phyloP scores from a whole-genome alignment of 2,888 invertebrate species.

The Meganola albula region DNA sequence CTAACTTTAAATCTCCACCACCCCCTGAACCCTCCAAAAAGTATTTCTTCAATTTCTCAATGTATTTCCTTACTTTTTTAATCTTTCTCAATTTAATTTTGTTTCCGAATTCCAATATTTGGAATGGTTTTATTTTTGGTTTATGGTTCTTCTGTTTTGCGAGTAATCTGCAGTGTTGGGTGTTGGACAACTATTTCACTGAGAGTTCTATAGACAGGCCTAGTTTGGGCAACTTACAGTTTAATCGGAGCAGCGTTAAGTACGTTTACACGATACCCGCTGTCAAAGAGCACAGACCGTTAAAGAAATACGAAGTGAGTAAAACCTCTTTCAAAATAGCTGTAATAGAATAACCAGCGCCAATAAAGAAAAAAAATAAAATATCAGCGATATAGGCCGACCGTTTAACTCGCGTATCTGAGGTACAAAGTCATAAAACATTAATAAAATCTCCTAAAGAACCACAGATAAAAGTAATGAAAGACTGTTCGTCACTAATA shows the following conservation, averaged over 20 bases:
- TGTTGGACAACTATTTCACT: conserved; percentile 59
- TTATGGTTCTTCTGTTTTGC: conserved; percentile 58
- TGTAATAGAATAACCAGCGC: too few species aligned
- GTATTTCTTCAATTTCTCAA: conserved; percentile 50
- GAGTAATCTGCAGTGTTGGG: conserved; percentile 53
- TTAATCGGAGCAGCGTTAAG: conserved; percentile 39
- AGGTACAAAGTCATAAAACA: too few species aligned
- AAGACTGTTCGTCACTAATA: too few species aligned
- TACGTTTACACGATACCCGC: conserved; percentile 77
- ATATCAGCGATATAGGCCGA: too few species aligned
- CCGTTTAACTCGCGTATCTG: too few species aligned
- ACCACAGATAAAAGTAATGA: too few species aligned
- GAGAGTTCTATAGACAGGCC: conserved; percentile 42
- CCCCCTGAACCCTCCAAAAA: conserved; percentile 27
- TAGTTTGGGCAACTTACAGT: conserved; percentile 39
- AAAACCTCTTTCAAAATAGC: not conserved
- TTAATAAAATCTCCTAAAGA: too few species aligned
- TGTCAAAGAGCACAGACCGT: conserved; percentile 79
- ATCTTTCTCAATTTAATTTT: conserved; percentile 50
- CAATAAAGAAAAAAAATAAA: too few species aligned
- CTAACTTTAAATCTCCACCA: conserved; percentile 30
- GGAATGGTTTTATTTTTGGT: conserved; percentile 69
- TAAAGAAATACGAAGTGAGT: conserved; percentile 78
- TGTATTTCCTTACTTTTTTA: conserved; percentile 60
- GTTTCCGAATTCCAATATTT: conserved; percentile 57